These are phyloP conservation scores for Suncus etruscus DNA, from an alignment of 2,113 vertebrate species.

Conservation along the genomic window DNA sequence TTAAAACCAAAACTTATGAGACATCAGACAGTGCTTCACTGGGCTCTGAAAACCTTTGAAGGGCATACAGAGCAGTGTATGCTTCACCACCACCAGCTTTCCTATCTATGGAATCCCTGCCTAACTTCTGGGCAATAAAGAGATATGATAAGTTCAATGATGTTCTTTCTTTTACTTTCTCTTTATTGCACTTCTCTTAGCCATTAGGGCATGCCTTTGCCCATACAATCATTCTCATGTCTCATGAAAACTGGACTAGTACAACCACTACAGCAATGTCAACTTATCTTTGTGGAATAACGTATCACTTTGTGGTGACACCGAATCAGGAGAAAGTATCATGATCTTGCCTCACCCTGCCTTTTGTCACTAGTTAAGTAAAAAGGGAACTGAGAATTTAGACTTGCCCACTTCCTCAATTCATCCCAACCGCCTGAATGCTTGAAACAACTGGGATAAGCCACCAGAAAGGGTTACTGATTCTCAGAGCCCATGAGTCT, in stretches of 20 bases:
- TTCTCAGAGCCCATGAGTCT: background rate
- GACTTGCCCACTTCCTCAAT: background rate
- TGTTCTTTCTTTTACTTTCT: background rate
- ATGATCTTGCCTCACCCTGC: background rate
- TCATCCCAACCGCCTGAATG: background rate
- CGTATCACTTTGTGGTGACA: background rate
- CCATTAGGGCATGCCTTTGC: background rate
- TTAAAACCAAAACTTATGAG: background rate
- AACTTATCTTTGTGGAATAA: background rate
- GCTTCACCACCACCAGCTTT: background rate
- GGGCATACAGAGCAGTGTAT: background rate
- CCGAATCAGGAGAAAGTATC: background rate
- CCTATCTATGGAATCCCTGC: background rate
- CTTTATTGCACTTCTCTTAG: background rate
- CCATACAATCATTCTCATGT: background rate
- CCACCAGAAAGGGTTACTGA: too few relatives aligned
- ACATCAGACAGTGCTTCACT: background rate
- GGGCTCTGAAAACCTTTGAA: background rate
- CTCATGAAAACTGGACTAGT: background rate
- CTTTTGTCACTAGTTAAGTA: background rate
- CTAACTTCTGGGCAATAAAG: background rate
- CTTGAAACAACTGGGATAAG: background rate
- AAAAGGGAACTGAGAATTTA: slow-evolving; percentile 22
- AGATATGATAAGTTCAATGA: too few relatives aligned
- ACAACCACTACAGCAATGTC: background rate